Evolutionary conservation across 2,113 vertebrate genomes (phyloP), one percentile per base, ranked within the genome.

Genomic region (Arizona elegans): DNA sequence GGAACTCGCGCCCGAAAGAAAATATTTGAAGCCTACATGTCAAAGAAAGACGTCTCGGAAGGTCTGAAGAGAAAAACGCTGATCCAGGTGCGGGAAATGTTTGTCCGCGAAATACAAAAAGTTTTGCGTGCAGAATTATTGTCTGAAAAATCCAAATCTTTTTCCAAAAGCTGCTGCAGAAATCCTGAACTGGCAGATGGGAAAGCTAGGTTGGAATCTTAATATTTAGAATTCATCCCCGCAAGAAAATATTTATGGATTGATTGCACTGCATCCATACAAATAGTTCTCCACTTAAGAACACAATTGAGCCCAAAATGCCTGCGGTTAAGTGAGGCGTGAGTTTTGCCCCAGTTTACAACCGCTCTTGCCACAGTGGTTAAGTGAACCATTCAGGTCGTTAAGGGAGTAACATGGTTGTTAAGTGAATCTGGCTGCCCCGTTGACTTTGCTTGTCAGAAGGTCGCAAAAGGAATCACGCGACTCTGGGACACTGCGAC

Each of bases 1-100:
- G 96, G 95, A 86, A 95, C 91, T 54, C 97, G 98, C 96, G 98
- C 98, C 65, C 97, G 97, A 93, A 98, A 97, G 97, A 99, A 98
- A 96, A 98, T 99, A 91, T 99, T 99, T 97, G 99, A 99, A 94
- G 92, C 97, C 86, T 99, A 99, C 97, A 97, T 99, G 98, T 96
- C 96, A 54, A 94, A 88, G 38, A 98, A 99, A 94, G 98, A 98
- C 50, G 98, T 99, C 90, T 99, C 99, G 89, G 97, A 98, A 55
- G 98, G 98, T 92, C 97, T 99, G 94, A 99, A 99, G 97, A 98
- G 98, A 96, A 98, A 98, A 97, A 98, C 98, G 88, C 98, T 99
- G 86, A 97, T 99, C 94, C 98, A 99, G 98, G 99, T 99, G 96
- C 95, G 94, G 95, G 91, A 94, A 94, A 91, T 5, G 9, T 93